phyloP scores from a whole-genome alignment of 2,888 invertebrate species.

The Stegophylla sp. region DNA sequence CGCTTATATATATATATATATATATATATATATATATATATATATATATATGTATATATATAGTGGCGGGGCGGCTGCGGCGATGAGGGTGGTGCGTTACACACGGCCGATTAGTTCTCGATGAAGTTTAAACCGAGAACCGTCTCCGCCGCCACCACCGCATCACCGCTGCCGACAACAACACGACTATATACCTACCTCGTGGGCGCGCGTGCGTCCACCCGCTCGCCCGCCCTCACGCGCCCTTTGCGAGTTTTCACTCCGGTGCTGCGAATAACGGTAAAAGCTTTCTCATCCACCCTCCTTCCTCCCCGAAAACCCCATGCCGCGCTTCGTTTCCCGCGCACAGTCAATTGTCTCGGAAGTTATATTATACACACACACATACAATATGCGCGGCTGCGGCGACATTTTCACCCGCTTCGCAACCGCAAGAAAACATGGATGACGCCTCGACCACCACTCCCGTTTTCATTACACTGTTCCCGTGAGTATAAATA shows the following conservation, averaged over 20 bases:
- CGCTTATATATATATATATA: neutral
- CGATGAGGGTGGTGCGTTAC: no score
- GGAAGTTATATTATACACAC: slow-evolving; percentile 43
- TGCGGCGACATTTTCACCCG: no score
- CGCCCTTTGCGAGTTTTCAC: slow-evolving; percentile 7
- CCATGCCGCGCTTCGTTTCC: neutral
- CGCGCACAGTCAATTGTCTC: slow-evolving; percentile 49
- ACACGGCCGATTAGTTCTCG: slow-evolving; percentile 59
- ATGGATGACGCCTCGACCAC: neutral
- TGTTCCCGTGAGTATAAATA: no score
- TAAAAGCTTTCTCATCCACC: slow-evolving; percentile 38
- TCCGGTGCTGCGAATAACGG: neutral
- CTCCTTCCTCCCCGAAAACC: neutral
- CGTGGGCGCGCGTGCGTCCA: neutral
- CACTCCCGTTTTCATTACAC: neutral
- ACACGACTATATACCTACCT: slow-evolving; percentile 7
- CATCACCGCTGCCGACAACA: slow-evolving; percentile 7
- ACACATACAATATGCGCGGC: neutral
- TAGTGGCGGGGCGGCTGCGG: neutral
- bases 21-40: neutral
- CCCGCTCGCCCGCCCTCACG: neutral
- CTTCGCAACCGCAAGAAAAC: neutral
- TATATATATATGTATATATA: neutral
- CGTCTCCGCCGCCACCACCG: neutral
- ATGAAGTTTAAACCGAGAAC: slow-evolving; percentile 58